Evolutionary conservation across 1,140 invertebrate species (phyloP), one percentile per base, ranked within the genome.

Genomic region (Heliconius congener): DNA sequence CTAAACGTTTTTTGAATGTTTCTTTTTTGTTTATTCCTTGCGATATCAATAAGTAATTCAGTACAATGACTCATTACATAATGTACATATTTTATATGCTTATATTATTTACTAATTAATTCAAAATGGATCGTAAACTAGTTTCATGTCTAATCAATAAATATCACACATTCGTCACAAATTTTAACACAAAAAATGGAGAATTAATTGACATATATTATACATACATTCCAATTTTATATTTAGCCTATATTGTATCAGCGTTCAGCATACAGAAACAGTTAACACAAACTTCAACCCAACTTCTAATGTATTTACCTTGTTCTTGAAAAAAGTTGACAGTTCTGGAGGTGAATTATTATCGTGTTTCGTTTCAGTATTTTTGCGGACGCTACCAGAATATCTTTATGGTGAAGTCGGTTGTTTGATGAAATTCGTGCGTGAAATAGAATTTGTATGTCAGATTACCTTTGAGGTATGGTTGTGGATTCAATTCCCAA

Each of bases 331-430:
- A 30, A 66, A 66, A 66, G 60, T 66, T 66, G 60, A 66, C 60
- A 66, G 60, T 66, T 66, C 27, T 6, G 60, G 30, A 30, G 60
- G 27, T 66, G 60, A 66, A 66, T 30, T 66, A 66, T 66, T 66
- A 66, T 66, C 60, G 60, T 27, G 60, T 66, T 66, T 66, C 60
- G 27, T 66, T 66, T 66, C 60, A 66, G 60, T 66, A 66, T 66
- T 66, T 30, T 66, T 30, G 60, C 27, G 27, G 60, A 66, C 27
- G 60, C 9, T 27, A 66, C 23, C 27, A 30, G 60, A 66, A 66
- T 66, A 27, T 30, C 13, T 16, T 66, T 5, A 30, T 6, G 60
- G 9, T 6, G 3, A 66, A 30, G 60, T 30, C 4, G 60, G 30
- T 66, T 66, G 30, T 66, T 66, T 30, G 27, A 30, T 30, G 60